Conservation (phyloP, 2,113 vertebrate species). For the Lampris megalopsis region DNA sequence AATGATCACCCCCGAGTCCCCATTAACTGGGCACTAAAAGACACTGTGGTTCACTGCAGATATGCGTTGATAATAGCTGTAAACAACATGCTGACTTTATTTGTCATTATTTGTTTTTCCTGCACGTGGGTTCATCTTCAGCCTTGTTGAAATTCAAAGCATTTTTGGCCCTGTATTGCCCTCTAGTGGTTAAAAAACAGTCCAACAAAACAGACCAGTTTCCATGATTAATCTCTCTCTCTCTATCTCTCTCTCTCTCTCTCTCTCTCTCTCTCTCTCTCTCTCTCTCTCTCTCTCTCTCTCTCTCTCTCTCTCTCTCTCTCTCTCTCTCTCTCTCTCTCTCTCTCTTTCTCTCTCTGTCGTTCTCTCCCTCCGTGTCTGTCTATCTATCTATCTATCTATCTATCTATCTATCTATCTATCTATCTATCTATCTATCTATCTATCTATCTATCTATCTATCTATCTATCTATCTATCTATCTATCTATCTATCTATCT, state of each 20-base stretch:
- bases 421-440: slow-evolving; percentile 3
- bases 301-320: background rate
- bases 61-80: too few relatives aligned
- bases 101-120: background rate
- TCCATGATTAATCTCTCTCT: background rate
- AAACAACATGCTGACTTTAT: too few relatives aligned
- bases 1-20: too few relatives aligned
- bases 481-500: background rate
- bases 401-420: background rate
- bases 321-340: background rate
- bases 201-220: background rate
- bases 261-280: background rate
- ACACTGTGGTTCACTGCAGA: too few relatives aligned
- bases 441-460: background rate
- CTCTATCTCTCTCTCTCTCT: background rate
- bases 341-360: background rate
- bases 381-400: background rate
- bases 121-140: background rate
- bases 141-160: background rate
- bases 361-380: too few relatives aligned
- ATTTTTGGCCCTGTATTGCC: slow-evolving; percentile 1
- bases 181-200: slow-evolving; percentile 23
- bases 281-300: background rate
- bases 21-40: too few relatives aligned
- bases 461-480: slow-evolving; percentile 17